Evolutionary conservation across 2,797 vertebrate species (phyloP).

Genomic region (Psittacula echo): DNA sequence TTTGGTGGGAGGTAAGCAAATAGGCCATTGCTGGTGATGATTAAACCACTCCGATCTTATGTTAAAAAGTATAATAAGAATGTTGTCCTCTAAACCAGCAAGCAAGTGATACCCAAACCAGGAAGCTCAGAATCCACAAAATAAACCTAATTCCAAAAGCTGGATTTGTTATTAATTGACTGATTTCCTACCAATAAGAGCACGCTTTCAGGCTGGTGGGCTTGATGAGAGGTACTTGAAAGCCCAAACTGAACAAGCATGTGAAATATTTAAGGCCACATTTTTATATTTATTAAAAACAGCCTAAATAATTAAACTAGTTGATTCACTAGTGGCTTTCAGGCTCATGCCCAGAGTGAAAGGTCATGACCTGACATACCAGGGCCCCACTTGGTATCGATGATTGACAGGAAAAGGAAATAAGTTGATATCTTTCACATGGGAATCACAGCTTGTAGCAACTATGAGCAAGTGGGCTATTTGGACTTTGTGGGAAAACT

Average conservation of each 20-base stretch:
- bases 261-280: conserved; percentile 82
- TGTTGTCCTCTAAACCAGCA: conserved; percentile 11
- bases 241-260: conserved; percentile 74
- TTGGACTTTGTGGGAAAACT: conserved; percentile 90
- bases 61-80: not conserved
- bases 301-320: conserved; percentile 85
- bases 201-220: conserved; percentile 23
- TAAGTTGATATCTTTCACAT: conserved; percentile 91
- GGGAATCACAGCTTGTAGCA: conserved; percentile 95
- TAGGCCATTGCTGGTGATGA: not conserved
- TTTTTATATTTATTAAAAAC: conserved; percentile 87
- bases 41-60: not conserved
- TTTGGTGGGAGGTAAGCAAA: conserved; percentile 16
- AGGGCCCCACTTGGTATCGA: conserved; percentile 80
- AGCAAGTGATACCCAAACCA: conserved; percentile 28
- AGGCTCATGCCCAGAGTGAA: conserved; percentile 86
- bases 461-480: conserved; percentile 84
- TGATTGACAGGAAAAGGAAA: conserved; percentile 95
- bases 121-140: conserved; percentile 27
- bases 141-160: conserved; percentile 9
- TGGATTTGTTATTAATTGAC: conserved; percentile 41
- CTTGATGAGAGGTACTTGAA: conserved; percentile 46
- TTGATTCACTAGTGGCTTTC: conserved; percentile 85
- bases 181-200: conserved; percentile 46
- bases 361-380: conserved; percentile 90